Conservation (phyloP, 1,140 invertebrate genomes). For the Nasonia giraulti region DNA sequence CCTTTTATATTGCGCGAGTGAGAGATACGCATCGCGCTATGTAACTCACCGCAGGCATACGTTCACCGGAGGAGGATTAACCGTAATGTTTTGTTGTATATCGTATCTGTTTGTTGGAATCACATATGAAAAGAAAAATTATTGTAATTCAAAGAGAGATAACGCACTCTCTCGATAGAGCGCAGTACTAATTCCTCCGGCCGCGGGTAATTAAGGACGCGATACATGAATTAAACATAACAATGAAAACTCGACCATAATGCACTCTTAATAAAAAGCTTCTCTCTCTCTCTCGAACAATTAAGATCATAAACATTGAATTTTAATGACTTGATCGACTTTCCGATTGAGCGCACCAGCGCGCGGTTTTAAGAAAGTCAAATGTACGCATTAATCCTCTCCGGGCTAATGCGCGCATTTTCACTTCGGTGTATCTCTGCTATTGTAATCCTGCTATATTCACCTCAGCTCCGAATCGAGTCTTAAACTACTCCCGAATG, state of each 20-base stretch:
- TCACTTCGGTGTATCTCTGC: background rate
- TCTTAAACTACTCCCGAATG: too few species aligned
- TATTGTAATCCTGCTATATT: background rate
- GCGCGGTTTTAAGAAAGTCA: background rate
- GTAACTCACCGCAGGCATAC: too few species aligned
- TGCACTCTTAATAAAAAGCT: background rate
- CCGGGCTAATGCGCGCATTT: background rate
- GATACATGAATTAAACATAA: conserved; percentile 31
- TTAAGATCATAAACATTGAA: conserved; percentile 4
- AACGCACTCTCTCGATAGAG: background rate
- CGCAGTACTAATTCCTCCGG: background rate
- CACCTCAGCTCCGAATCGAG: too few species aligned
- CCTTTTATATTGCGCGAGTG: conserved; percentile 22
- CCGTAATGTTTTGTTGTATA: background rate
- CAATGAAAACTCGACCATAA: conserved; percentile 3
- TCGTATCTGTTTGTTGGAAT: background rate
- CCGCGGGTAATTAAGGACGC: background rate
- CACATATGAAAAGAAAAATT: background rate
- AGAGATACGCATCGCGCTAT: background rate
- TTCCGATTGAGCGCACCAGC: conserved; percentile 14
- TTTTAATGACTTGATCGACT: conserved; percentile 4
- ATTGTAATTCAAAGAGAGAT: background rate
- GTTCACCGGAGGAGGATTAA: conserved; percentile 6
- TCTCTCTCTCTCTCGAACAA: background rate
- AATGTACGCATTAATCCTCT: background rate